Evolutionary conservation across 2,113 vertebrate species (phyloP).

Genomic region (Stercorarius parasiticus): DNA sequence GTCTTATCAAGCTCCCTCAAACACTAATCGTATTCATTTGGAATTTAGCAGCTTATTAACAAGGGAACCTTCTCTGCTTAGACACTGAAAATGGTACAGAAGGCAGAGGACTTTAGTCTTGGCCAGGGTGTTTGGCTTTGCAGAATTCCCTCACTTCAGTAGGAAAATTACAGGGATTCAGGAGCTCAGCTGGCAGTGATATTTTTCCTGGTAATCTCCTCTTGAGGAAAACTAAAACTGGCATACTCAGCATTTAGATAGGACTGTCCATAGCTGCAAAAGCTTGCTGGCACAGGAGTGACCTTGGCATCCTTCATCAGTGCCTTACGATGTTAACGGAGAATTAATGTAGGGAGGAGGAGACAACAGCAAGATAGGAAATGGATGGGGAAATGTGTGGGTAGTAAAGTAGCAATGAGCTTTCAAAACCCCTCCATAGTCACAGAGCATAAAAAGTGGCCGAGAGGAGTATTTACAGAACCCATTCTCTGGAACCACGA

Average conservation of each 20-base stretch:
- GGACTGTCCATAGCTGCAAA: background rate
- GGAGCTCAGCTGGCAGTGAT: background rate
- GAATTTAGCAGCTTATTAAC: background rate
- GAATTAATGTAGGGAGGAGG: background rate
- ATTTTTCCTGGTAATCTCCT: background rate
- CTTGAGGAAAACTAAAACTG: background rate
- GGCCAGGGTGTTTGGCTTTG: background rate
- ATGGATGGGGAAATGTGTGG: background rate
- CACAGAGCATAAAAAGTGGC: constrained; percentile 9
- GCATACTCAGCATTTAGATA: background rate
- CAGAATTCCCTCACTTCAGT: background rate
- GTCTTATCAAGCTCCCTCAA: background rate
- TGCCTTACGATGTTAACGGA: background rate
- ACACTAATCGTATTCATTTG: background rate
- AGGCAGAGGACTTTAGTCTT: background rate
- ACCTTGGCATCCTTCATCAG: constrained; percentile 36
- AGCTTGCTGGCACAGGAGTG: background rate
- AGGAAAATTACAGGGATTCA: background rate
- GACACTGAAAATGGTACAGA: background rate
- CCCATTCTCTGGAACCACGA: background rate
- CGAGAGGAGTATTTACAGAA: constrained; percentile 25
- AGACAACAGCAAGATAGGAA: background rate
- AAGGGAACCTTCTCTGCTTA: background rate
- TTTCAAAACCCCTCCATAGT: background rate
- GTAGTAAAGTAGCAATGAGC: constrained; percentile 23